A percentile compares a stretch with the other conserved stretches of the same genome.
phyloP scores from a whole-genome alignment of 2,888 invertebrate genomes.

The Tipula confusa region DNA sequence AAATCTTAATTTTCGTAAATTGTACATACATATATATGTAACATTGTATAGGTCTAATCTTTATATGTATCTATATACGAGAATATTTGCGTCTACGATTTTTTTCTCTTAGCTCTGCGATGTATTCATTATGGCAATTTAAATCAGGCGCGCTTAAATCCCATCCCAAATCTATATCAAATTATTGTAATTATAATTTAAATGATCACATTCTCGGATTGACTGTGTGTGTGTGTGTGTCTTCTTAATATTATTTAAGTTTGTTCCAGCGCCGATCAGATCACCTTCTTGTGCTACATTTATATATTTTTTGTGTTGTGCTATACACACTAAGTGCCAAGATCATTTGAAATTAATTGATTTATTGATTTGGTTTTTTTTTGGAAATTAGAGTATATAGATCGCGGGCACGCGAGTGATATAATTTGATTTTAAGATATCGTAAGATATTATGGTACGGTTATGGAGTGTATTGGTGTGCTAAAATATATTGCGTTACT shows the following conservation, averaged over 20 bases:
- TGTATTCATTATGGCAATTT: neutral
- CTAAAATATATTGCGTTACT: neutral
- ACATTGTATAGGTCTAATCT: neutral
- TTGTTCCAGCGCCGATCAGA: no score
- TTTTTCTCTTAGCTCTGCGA: neutral
- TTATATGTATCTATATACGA: neutral
- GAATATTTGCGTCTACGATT: neutral
- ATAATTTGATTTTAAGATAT: neutral
- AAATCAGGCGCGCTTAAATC: neutral
- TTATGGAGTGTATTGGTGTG: neutral
- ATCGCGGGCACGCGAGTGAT: no score
- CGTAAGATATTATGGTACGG: no score
- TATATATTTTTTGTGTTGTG: neutral
- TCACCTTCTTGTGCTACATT: neutral
- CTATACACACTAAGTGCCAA: neutral
- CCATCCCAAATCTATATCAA: constrained; percentile 20
- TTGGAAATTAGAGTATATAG: neutral
- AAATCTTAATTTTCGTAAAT: neutral
- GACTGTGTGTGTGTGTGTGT: neutral
- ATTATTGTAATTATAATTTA: constrained; percentile 25
- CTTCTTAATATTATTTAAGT: neutral
- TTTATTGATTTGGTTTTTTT: neutral
- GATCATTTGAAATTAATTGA: neutral
- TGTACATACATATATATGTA: neutral
- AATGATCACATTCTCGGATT: neutral